phyloP scores from a whole-genome alignment of 2,888 invertebrate species.

The Trachelus troglodyta region DNA sequence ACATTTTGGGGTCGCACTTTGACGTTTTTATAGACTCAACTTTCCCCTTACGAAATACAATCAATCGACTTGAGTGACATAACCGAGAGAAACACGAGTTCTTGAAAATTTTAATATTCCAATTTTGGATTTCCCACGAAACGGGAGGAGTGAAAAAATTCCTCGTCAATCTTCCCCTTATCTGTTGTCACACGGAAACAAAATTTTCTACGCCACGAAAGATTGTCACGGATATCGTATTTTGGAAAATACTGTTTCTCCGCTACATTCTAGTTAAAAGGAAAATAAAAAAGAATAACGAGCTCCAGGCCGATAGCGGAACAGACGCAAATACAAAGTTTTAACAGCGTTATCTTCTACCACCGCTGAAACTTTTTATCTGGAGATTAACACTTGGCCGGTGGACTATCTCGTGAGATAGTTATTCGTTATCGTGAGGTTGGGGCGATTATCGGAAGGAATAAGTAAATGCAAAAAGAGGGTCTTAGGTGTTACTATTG shows the following conservation, averaged over 20 bases:
- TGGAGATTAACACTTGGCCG: conserved; percentile 29
- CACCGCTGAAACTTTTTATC: conserved; percentile 29
- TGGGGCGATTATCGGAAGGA: neutral
- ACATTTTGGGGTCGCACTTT: neutral
- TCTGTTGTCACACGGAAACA: neutral
- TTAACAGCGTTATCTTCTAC: conserved; percentile 28
- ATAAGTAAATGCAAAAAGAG: neutral
- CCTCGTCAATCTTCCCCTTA: neutral
- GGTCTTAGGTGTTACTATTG: neutral
- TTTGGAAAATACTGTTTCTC: neutral
- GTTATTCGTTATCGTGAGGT: conserved; percentile 1
- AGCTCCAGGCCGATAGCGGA: neutral
- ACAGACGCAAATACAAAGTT: conserved; percentile 24
- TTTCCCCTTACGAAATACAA: neutral
- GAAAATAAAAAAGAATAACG: neutral
- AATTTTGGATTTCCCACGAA: neutral
- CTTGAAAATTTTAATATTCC: neutral
- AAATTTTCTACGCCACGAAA: neutral
- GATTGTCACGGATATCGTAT: neutral
- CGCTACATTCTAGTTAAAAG: neutral
- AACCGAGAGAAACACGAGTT: neutral
- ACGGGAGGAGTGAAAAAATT: neutral
- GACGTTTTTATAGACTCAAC: neutral
- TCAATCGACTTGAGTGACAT: neutral
- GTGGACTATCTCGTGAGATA: conserved; percentile 26